Conservation (phyloP, 2,888 invertebrate genomes). For the Sipha maydis region DNA sequence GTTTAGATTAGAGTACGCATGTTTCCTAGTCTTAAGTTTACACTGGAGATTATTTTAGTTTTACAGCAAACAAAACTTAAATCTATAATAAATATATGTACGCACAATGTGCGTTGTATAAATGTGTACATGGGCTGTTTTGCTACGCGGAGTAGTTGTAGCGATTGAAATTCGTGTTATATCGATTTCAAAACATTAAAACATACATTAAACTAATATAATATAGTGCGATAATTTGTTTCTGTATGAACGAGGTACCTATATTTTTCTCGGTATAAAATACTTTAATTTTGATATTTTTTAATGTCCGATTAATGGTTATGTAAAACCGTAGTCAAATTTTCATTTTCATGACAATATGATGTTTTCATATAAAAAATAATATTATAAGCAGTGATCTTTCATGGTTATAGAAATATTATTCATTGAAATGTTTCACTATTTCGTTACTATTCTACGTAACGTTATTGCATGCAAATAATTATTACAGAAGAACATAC, state of each 20-base stretch:
- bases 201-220: no score
- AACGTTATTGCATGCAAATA: conserved; percentile 15
- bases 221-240: no score
- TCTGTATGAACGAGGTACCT: no score
- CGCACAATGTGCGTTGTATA: no score
- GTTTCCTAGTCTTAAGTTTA: neutral
- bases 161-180: no score
- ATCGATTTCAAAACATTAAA: no score
- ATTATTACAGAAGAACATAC: neutral
- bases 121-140: no score
- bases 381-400: neutral
- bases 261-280: no score
- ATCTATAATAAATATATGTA: no score
- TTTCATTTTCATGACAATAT: neutral
- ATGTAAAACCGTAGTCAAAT: neutral
- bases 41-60: neutral
- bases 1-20: neutral
- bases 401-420: neutral
- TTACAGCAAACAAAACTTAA: neutral
- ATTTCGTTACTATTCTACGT: neutral
- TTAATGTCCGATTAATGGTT: no score
- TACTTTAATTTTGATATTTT: no score
- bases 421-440: neutral
- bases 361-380: neutral
- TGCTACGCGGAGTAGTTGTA: no score